phyloP scores from a whole-genome alignment of 2,888 invertebrate genomes.

The Scaptomyza caliginosa region DNA sequence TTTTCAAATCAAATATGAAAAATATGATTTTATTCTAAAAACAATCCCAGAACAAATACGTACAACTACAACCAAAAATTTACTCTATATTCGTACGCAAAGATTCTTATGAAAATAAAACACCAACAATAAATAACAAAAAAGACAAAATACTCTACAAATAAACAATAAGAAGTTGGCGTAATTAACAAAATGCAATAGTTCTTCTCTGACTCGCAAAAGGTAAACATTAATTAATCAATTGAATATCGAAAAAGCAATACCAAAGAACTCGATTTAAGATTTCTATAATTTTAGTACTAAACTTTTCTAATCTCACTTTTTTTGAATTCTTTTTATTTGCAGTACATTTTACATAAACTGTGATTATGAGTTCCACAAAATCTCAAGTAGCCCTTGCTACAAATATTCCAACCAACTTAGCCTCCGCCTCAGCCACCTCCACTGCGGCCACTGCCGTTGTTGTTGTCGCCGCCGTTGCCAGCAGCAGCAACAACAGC shows the following conservation, averaged over 20 bases:
- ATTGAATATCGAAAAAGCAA: too few relatives aligned
- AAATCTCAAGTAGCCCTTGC: constrained; percentile 84
- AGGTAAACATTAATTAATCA: constrained; percentile 51
- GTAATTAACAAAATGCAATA: constrained; percentile 71
- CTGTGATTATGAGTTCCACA: constrained; percentile 84
- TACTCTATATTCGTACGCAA: constrained; percentile 48
- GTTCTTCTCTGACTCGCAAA: constrained; percentile 61
- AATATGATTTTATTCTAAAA: constrained; percentile 70
- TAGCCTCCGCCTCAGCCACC: constrained; percentile 77
- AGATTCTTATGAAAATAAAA: constrained; percentile 66
- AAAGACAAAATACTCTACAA: constrained; percentile 31
- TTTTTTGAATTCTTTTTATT: constrained; percentile 10
- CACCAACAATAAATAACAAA: constrained; percentile 40
- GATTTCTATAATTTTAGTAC: not conserved
- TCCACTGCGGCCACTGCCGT: constrained; percentile 73
- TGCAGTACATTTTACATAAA: constrained; percentile 80
- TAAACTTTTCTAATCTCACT: not conserved
- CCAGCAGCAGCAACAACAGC: constrained; percentile 49
- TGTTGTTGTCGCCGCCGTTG: constrained; percentile 75
- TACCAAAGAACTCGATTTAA: not conserved
- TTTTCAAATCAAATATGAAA: constrained; percentile 43
- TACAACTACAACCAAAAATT: constrained; percentile 44
- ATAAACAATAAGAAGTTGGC: constrained; percentile 33
- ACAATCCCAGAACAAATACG: constrained; percentile 43
- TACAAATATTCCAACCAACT: constrained; percentile 83